These are phyloP conservation scores for Peromyscus californicus DNA, from an alignment of 2,113 vertebrate species.

Conservation along the genomic window DNA sequence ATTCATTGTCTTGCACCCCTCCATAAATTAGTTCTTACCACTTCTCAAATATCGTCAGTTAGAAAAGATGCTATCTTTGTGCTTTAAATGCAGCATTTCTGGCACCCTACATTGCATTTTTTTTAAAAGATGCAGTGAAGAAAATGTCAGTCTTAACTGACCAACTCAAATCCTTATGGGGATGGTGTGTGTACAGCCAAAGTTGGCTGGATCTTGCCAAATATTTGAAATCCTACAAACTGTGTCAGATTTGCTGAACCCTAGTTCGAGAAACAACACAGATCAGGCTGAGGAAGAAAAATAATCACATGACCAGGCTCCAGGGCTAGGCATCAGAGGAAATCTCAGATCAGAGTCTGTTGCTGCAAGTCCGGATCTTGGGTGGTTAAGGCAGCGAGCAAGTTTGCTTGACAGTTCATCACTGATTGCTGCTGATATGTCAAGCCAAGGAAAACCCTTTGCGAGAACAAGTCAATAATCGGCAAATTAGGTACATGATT, in stretches of 20 bases:
- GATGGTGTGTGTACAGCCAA: not conserved
- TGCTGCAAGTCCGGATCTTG: slow-evolving; percentile 81
- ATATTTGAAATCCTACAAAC: slow-evolving; percentile 49
- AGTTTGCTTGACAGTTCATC: slow-evolving; percentile 86
- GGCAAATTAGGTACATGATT: slow-evolving; percentile 91
- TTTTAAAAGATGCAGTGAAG: slow-evolving; percentile 13
- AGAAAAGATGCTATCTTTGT: not conserved
- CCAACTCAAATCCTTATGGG: not conserved
- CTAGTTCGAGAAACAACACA: slow-evolving; percentile 67
- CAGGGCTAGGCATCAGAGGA: slow-evolving; percentile 71
- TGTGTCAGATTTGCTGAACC: slow-evolving; percentile 61
- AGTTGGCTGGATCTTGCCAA: not conserved
- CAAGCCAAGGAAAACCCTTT: slow-evolving; percentile 88
- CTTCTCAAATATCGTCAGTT: not conserved
- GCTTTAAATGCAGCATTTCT: slow-evolving; percentile 26
- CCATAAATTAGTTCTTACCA: not conserved
- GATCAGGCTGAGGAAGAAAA: slow-evolving; percentile 54
- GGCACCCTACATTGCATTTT: not conserved
- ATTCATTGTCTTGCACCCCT: not conserved
- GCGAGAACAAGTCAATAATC: slow-evolving; percentile 90
- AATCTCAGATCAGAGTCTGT: slow-evolving; percentile 83
- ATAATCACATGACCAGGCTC: slow-evolving; percentile 76
- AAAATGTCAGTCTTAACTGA: not conserved
- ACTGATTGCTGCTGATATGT: slow-evolving; percentile 85
- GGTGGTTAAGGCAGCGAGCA: slow-evolving; percentile 82